Evolutionary conservation across 2,797 vertebrate genomes (phyloP).

Genomic region (Sebastes steindachneri): DNA sequence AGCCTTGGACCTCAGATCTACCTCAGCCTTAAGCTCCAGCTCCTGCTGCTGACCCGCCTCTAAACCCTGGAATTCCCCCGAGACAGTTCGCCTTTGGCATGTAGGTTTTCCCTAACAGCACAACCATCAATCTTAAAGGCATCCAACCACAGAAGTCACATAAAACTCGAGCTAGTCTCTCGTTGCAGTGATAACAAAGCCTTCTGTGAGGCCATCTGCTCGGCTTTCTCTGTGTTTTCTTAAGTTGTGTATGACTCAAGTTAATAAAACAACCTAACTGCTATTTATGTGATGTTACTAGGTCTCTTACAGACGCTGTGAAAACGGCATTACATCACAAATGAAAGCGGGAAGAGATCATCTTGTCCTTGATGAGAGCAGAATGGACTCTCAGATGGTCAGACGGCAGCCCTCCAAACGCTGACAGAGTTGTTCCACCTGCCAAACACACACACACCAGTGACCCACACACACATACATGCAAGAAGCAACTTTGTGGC

Average conservation of each 20-base stretch:
- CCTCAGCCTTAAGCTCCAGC: slow-evolving; percentile 29
- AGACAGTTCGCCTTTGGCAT: slow-evolving; percentile 28
- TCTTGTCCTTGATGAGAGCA: slow-evolving; percentile 44
- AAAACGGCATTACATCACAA: slow-evolving; percentile 9
- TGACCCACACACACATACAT: slow-evolving; percentile 2
- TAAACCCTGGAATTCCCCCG: slow-evolving; percentile 61
- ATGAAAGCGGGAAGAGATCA: not conserved
- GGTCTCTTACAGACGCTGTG: not conserved
- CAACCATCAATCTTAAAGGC: slow-evolving; percentile 33
- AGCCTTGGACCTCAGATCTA: slow-evolving; percentile 44
- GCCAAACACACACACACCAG: slow-evolving; percentile 34
- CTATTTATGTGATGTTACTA: not conserved
- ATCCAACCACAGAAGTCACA: not conserved
- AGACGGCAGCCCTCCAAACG: slow-evolving; percentile 33
- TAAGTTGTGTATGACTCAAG: not conserved
- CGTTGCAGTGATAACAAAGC: not conserved
- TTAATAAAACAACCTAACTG: not conserved
- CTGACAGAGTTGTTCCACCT: slow-evolving; percentile 51
- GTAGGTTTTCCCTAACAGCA: slow-evolving; percentile 37
- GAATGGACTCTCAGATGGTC: slow-evolving; percentile 44
- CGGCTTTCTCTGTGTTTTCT: not conserved
- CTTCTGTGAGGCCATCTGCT: slow-evolving; percentile 8
- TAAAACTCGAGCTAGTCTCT: not conserved
- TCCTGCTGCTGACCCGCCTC: slow-evolving; percentile 42
- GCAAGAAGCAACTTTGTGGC: not conserved